These are phyloP conservation scores for Megalurothrips usitatus DNA, from an alignment of 2,888 invertebrate genomes.

Conservation along the genomic window DNA sequence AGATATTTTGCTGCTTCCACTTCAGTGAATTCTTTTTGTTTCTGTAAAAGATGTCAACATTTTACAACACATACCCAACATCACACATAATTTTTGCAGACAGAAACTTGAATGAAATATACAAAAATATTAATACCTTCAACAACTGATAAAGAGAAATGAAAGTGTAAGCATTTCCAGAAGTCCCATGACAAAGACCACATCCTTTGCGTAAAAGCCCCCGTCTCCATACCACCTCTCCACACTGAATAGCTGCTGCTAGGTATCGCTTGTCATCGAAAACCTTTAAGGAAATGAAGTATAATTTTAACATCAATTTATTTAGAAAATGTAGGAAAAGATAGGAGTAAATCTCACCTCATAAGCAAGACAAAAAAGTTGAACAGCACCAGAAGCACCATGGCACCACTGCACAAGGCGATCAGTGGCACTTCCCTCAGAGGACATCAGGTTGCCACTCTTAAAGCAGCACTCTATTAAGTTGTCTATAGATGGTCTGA, in stretches of 20 bases:
- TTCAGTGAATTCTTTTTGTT: constrained; percentile 32
- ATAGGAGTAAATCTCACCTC: constrained; percentile 51
- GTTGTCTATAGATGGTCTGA: constrained; percentile 64
- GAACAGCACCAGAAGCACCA: constrained; percentile 83
- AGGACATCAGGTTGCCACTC: constrained; percentile 74
- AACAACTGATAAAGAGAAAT: constrained; percentile 73
- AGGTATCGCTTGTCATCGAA: constrained; percentile 65
- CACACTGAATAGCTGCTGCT: constrained; percentile 62
- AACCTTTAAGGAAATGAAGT: constrained; percentile 49
- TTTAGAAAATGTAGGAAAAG: constrained; percentile 20
- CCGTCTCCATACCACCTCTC: constrained; percentile 73
- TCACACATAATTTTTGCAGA: constrained; percentile 24
- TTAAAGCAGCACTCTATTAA: constrained; percentile 54
- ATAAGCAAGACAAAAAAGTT: constrained; percentile 62
- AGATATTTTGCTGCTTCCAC: constrained; percentile 63
- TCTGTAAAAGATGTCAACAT: constrained; percentile 28
- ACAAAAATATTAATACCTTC: constrained; percentile 52
- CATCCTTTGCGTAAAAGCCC: constrained; percentile 80
- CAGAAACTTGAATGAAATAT: constrained; percentile 29
- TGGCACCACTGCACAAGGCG: constrained; percentile 90
- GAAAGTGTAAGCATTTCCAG: constrained; percentile 83
- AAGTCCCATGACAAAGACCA: constrained; percentile 81
- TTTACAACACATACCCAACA: constrained; percentile 28
- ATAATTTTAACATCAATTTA: not conserved
- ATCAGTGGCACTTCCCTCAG: constrained; percentile 62